Percentiles rank a stretch among this genome's conserved stretches.
These are phyloP conservation scores for Bedellia somnulentella DNA, from an alignment of 2,888 invertebrate genomes.

Conservation along the genomic window DNA sequence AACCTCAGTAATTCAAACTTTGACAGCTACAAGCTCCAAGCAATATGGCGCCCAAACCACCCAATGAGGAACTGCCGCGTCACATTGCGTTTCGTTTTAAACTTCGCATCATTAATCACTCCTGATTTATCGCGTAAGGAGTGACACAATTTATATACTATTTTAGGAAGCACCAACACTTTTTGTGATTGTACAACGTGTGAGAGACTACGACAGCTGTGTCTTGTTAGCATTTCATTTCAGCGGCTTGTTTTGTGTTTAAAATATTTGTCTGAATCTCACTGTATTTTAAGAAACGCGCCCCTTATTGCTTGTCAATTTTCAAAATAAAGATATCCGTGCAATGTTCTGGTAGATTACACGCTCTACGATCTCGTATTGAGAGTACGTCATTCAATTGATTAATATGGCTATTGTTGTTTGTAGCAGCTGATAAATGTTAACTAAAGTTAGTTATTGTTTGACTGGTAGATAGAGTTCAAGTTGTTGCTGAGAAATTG, in stretches of 20 bases:
- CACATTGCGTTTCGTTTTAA: conserved; percentile 44
- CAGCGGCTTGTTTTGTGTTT: conserved; percentile 38
- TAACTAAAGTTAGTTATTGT: conserved; percentile 1
- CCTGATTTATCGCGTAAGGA: conserved; percentile 55
- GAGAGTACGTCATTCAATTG: conserved; percentile 29
- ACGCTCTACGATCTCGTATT: conserved; percentile 32
- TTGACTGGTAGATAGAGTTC: too few species aligned
- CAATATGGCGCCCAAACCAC: conserved; percentile 58
- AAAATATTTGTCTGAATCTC: conserved; percentile 47
- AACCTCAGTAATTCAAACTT: conserved; percentile 53
- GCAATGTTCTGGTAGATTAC: conserved; percentile 37
- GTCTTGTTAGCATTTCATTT: conserved; percentile 48
- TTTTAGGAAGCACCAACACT: conserved; percentile 52
- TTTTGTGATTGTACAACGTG: conserved; percentile 51
- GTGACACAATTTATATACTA: conserved; percentile 61
- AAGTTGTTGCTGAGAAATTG: too few species aligned
- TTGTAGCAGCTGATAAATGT: conserved; percentile 32
- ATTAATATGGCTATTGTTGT: conserved; percentile 36
- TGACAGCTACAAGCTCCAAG: conserved; percentile 57
- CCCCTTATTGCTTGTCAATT: conserved; percentile 15
- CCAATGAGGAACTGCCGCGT: conserved; percentile 55
- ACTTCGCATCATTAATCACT: conserved; percentile 49
- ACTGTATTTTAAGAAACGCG: conserved; percentile 24
- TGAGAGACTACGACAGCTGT: conserved; percentile 52
- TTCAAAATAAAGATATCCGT: conserved; percentile 24